Evolutionary conservation across 1,140 invertebrate genomes (phyloP).

Genomic region (Cylas formicarius): DNA sequence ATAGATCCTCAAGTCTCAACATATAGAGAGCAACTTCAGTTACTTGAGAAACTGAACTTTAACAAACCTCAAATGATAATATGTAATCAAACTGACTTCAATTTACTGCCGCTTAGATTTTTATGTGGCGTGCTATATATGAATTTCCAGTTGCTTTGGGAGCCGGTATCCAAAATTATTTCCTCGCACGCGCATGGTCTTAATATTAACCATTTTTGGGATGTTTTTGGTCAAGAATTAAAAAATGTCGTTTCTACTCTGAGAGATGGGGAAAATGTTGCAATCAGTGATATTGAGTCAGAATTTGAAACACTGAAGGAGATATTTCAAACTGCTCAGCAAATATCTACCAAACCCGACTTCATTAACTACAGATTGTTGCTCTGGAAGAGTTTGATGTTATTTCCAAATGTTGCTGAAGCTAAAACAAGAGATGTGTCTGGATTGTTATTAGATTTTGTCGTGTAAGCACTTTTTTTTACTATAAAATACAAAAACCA

Average conservation of each 20-base stretch:
- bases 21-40: constrained; percentile 68
- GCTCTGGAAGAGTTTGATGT: constrained; percentile 70
- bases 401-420: constrained; percentile 67
- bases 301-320: constrained; percentile 26
- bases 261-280: constrained; percentile 21
- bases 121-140: constrained; percentile 74
- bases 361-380: constrained; percentile 67
- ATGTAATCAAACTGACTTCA: constrained; percentile 49
- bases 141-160: constrained; percentile 86
- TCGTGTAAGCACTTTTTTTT: constrained; percentile 46
- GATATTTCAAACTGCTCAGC: constrained; percentile 30
- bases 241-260: constrained; percentile 41
- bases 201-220: constrained; percentile 67
- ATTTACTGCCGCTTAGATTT: constrained; percentile 61
- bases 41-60: constrained; percentile 64
- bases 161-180: constrained; percentile 68
- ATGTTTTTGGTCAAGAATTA: constrained; percentile 59
- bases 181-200: constrained; percentile 62
- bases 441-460: constrained; percentile 69
- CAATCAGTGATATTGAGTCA: constrained; percentile 16
- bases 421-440: constrained; percentile 70
- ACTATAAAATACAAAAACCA: constrained; percentile 6
- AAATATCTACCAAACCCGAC: constrained; percentile 55
- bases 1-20: constrained; percentile 60
- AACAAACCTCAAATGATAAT: constrained; percentile 50